A percentile compares a stretch with the other conserved stretches of the same genome.
Conservation (phyloP, 2,113 vertebrate species). For the Silurus meridionalis region DNA sequence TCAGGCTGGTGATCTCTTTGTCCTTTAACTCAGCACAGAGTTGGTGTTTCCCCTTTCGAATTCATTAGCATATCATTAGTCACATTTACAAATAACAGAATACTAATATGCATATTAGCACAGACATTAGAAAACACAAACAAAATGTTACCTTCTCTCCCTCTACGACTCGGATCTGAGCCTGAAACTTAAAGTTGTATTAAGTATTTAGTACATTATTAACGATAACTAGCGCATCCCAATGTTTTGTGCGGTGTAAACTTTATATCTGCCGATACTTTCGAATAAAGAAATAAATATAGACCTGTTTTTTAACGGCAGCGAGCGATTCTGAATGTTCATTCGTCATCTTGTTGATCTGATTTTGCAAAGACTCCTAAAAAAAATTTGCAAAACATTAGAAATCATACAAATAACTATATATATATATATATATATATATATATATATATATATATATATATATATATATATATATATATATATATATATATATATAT, state of each 20-base stretch:
- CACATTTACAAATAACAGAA: conserved; percentile 23
- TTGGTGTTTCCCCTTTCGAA: conserved; percentile 83
- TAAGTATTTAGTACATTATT: background rate
- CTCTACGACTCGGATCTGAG: conserved; percentile 79
- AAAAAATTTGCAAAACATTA: background rate
- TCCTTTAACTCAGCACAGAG: conserved; percentile 85
- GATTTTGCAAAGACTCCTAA: conserved; percentile 79
- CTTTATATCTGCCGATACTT: background rate
- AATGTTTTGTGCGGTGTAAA: background rate
- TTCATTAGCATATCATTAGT: conserved; percentile 44
- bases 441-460: background rate
- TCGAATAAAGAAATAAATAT: background rate
- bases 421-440: too few relatives aligned
- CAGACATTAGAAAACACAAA: conserved; percentile 35
- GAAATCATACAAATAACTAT: background rate
- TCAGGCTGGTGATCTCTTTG: conserved; percentile 88
- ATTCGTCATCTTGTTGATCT: conserved; percentile 70
- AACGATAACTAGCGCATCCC: background rate
- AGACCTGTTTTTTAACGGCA: conserved; percentile 84
- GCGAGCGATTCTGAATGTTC: conserved; percentile 79
- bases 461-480: background rate
- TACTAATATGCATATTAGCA: conserved; percentile 41
- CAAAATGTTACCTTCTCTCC: conserved; percentile 85
- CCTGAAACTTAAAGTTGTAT: conserved; percentile 76
- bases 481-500: background rate